phyloP scores from a whole-genome alignment of 2,888 invertebrate genomes.

The Formica aserva region DNA sequence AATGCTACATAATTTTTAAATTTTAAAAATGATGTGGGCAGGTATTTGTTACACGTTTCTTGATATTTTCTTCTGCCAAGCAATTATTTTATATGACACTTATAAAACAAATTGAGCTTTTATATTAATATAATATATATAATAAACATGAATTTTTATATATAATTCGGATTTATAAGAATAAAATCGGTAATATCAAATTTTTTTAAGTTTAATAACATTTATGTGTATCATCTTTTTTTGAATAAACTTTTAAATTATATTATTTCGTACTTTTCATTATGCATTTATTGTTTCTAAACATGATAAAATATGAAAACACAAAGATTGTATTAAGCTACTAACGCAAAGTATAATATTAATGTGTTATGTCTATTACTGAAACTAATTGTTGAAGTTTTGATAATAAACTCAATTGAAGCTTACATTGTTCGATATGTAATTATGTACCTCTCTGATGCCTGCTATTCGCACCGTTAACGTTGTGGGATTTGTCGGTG shows the following conservation, averaged over 20 bases:
- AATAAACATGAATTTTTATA: not conserved
- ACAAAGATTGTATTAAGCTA: not conserved
- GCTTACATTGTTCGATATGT: not conserved
- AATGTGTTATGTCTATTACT: not conserved
- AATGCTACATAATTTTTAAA: no score
- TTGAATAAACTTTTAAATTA: not conserved
- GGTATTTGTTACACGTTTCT: not conserved
- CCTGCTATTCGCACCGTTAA: slow-evolving; percentile 58
- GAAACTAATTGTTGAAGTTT: not conserved
- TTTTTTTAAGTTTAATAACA: not conserved
- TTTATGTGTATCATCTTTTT: not conserved
- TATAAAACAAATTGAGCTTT: not conserved
- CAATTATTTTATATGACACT: not conserved
- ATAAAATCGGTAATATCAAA: not conserved
- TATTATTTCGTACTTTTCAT: not conserved
- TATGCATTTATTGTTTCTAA: not conserved
- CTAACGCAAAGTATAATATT: no score
- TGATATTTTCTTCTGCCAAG: not conserved
- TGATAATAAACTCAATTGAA: not conserved
- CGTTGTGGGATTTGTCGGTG: slow-evolving; percentile 48
- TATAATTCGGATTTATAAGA: not conserved
- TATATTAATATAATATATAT: not conserved
- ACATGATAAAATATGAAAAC: not conserved
- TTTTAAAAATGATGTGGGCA: not conserved
- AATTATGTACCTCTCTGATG: slow-evolving; percentile 67